Evolutionary conservation across 2,797 vertebrate species (phyloP).

Genomic region (Halcyon leucocephala): DNA sequence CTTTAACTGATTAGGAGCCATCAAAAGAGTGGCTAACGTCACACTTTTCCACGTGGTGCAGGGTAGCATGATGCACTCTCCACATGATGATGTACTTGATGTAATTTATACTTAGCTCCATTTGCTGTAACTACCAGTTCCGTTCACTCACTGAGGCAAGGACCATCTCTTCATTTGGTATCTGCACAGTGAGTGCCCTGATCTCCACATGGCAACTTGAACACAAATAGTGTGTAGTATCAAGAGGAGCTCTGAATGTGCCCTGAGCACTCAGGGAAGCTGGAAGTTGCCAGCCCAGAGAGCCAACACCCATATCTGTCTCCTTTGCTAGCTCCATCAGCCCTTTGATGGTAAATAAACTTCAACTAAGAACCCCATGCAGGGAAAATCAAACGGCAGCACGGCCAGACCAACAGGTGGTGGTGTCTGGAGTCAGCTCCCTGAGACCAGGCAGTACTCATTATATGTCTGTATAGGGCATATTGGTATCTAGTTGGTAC

Average conservation of each 20-base stretch:
- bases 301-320: background rate
- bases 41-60: background rate
- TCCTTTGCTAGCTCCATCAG: background rate
- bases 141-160: background rate
- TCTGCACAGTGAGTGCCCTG: background rate
- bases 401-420: background rate
- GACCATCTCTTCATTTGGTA: background rate
- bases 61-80: background rate
- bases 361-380: background rate
- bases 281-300: background rate
- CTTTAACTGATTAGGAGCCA: background rate
- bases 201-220: background rate
- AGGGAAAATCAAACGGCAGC: background rate
- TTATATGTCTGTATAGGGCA: background rate
- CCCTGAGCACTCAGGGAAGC: background rate
- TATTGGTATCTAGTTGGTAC: background rate
- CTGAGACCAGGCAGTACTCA: background rate
- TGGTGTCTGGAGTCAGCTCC: background rate
- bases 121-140: background rate
- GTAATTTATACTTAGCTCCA: background rate
- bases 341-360: background rate
- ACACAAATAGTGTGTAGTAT: background rate
- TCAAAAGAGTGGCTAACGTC: background rate
- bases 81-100: rapidly evolving
- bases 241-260: background rate